phyloP scores from a whole-genome alignment of 1,140 invertebrate genomes.

The Drosophila nebulosa region DNA sequence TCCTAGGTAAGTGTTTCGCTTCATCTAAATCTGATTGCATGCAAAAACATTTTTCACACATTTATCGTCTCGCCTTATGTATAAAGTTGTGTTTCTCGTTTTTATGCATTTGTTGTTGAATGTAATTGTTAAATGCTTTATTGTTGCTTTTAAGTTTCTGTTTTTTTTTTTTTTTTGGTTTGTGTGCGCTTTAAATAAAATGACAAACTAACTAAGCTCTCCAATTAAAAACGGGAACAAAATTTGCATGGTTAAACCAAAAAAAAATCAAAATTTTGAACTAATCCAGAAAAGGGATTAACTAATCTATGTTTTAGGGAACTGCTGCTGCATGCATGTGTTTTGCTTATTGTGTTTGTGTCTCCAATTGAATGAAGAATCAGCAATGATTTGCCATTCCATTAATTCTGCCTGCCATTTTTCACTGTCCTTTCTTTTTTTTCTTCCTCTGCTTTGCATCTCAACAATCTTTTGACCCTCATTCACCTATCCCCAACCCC shows the following conservation, averaged over 20 bases:
- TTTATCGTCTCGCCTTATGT: background rate
- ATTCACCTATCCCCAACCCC: no score
- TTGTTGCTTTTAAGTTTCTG: background rate
- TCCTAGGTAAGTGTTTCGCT: slow-evolving; percentile 68
- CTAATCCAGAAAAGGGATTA: background rate
- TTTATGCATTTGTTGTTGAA: slow-evolving; percentile 6
- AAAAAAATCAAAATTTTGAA: background rate
- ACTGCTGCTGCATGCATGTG: slow-evolving; percentile 13
- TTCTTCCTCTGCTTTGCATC: background rate
- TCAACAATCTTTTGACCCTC: background rate
- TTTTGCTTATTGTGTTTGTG: slow-evolving; percentile 49
- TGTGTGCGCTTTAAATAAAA: background rate
- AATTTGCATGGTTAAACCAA: background rate
- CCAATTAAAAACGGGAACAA: no score
- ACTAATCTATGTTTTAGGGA: background rate
- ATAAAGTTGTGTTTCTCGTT: background rate
- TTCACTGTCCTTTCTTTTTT: background rate
- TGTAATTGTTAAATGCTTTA: background rate
- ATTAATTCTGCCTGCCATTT: slow-evolving; percentile 26
- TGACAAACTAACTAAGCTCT: background rate
- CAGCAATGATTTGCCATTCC: slow-evolving; percentile 5
- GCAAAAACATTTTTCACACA: background rate
- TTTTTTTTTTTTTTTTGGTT: background rate
- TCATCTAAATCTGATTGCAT: background rate
- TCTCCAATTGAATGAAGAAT: slow-evolving; percentile 1